Base-by-base conservation (phyloP, 2,113 vertebrate species). In the Hyla sarda region DNA sequence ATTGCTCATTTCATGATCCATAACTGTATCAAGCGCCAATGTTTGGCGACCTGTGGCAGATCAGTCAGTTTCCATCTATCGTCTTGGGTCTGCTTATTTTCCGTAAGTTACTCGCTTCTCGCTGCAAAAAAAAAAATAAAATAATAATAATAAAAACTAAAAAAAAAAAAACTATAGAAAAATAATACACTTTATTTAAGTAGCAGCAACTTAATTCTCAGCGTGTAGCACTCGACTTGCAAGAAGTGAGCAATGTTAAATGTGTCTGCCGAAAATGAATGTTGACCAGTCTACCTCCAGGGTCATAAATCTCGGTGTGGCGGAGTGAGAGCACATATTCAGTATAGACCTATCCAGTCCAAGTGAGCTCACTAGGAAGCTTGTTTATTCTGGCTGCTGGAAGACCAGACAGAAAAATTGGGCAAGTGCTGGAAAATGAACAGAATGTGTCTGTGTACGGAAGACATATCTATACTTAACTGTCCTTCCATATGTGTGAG, bases 371-470 rank as follows among this genome's bases (percentile, higher is more conserved):
- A 86, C 77, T 45, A 74, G 67, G 77, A 74, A 48, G 41, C 30
- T 12, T 81, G 67, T 87, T 87, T 74, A 82, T 86, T 80, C 85
- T 87, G 77, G 77, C 85, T 71, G 85, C 76, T 71, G 45, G 28
- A 45, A 62, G 50, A 87, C 50, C 85, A 87, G 85, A 87, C 85
- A 82, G 85, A 78, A 87, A 87, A 47, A 87, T 72, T 87, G 85
- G 85, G 77, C 85, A 80, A 60, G 75, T 74, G 16, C 65, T 45
- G 32, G 50, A 82, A 69, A 45, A 25, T 74, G 78, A 87, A 87
- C 85, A 87, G 85, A 87, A 87, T 87, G 78, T 87, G 78, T 87
- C 85, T 87, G 85, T 87, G 78, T 81, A 69, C 77, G 67, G 67
- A 82, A 87, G 77, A 86, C 69, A 74, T 41, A 81, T 87, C 65